Base-by-base conservation (phyloP, 30 jellyfish, hydroid and myxozoan species). In the Catostylus mosaicus region DNA sequence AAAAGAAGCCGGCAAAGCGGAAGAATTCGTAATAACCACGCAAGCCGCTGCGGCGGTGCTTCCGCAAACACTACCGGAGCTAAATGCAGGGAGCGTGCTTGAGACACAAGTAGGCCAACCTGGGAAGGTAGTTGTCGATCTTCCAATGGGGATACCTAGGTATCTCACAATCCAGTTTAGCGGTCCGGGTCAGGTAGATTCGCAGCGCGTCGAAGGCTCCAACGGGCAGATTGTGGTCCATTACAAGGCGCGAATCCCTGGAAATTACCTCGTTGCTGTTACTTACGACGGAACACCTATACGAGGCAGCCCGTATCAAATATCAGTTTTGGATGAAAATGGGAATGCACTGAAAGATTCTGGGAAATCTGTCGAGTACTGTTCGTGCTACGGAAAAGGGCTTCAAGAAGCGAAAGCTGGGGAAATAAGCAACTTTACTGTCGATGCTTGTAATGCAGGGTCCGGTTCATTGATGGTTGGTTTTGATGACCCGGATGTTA, bases 381-480 rank as follows among this genome's bases (percentile, higher is more conserved):
- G 95, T 52, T 80, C 83, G 26, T 91, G 89, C 33, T 65, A 70
- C 34, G 95, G 94, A 0, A 67, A 64, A 34, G 96, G 96, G 0
- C 86, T 91, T 0, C 74, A 77, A 34, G 88, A 72, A 30, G 96
- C 96, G 30, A 50, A 52, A 52, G 90, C 90, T 6, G 98, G 94
- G 20, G 82, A 57, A 32, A 80, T 94, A 35, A 68, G 86, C 48
- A 85, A 72, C 22, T 91, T 91, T 20, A 84, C 83, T 33, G 96
- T 91, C 12, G 98, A 91, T 34, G 91, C 96, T 0, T 57, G 85
- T 61, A 91, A 91, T 46, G 98, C 96, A 38, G 98, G 98, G 47
- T 67, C 73, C 29, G 98, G 98, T 12, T 88, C 92, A 0, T 73
- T 91, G 33, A 81, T 83, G 95, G 98, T 89, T 47, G 95, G 96